Evolutionary conservation across 2,888 invertebrate species (phyloP), one percentile per base, ranked within the genome.

Genomic region (Liposcelis brunnea): DNA sequence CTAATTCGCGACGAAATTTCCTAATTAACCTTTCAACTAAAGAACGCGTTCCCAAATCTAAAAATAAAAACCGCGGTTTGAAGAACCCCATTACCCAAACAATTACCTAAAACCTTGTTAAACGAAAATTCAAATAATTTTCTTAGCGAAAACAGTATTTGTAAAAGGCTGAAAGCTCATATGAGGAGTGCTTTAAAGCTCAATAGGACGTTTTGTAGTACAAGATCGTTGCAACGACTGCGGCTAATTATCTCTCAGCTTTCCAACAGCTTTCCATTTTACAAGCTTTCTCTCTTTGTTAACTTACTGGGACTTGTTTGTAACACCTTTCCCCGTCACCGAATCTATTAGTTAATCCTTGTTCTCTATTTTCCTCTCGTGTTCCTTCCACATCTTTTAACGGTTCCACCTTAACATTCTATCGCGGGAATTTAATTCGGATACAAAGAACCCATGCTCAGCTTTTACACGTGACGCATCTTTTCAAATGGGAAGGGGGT

Each of bases 171-270:
- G 19, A 40, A 21, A 40, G 40, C 7, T 18, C 19, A 40, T 40
- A 40, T 16, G 16, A 35, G 35, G 35, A 35, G 35, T 19, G 40
- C 18, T 19, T 40, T 40, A 40, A 40, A 40, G 40, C 40, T 40
- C 40, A 18, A 40, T 40, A 40, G 18, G 19, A 19, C 40, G 40
- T 40, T 40, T 40, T 18, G 40, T 19, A 18, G 19, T 19, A 40
- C 40, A 40, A 14, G 40, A 40, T 40, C 40, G 40, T 21, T 12
- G 19, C 21, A 18, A 35, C 35, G 35, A 15, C 35, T 35, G 35
- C 16, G 35, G 35, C 35, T 35, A 35, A 35, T 35, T 35, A 35
- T 16, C 15, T 15, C 35, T 16, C 16, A 15, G 14, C 35, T 35
- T 16, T 26, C 26, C 26, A 26, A 26, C 26, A 26, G 26, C 26